Evolutionary conservation across 2,888 invertebrate genomes (phyloP).

Genomic region (Melanchra persicariae): DNA sequence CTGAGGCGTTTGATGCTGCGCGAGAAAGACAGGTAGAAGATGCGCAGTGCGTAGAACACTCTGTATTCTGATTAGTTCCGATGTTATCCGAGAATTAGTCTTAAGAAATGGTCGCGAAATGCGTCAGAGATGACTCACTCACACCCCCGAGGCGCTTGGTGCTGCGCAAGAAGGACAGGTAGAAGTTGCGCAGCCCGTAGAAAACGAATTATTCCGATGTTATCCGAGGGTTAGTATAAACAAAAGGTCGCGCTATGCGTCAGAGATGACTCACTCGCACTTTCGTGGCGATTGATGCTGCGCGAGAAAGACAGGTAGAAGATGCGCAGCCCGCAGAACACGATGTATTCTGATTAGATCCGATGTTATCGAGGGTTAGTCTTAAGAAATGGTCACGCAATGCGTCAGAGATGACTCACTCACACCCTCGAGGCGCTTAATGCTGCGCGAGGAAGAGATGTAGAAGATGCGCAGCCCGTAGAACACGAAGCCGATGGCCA

Average conservation of each 20-base stretch:
- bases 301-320: slow-evolving; percentile 94
- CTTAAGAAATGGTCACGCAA: slow-evolving; percentile 63
- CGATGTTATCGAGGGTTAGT: slow-evolving; percentile 47
- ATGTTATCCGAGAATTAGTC: slow-evolving; percentile 43
- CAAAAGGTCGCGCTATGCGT: slow-evolving; percentile 69
- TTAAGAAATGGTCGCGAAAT: slow-evolving; percentile 63
- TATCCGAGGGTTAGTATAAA: slow-evolving; percentile 49
- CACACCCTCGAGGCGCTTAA: slow-evolving; percentile 95
- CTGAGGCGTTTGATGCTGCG: slow-evolving; percentile 95
- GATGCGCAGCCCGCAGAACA: neutral
- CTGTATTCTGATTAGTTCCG: too few relatives aligned
- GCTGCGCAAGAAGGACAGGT: slow-evolving; percentile 94
- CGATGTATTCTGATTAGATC: slow-evolving; percentile 12
- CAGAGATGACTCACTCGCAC: slow-evolving; percentile 93
- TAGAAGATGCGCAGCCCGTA: slow-evolving; percentile 94
- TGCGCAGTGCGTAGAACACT: neutral
- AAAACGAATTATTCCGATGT: slow-evolving; percentile 21
- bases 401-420: slow-evolving; percentile 92
- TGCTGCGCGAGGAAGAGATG: slow-evolving; percentile 94
- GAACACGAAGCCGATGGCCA: slow-evolving; percentile 93
- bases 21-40: slow-evolving; percentile 93
- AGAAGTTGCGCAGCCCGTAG: slow-evolving; percentile 72
- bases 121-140: slow-evolving; percentile 92
- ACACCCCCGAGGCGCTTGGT: slow-evolving; percentile 95
- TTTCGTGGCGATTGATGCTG: slow-evolving; percentile 95